Evolutionary conservation across 2,113 vertebrate species (phyloP).

Genomic region (Procapra przewalskii): DNA sequence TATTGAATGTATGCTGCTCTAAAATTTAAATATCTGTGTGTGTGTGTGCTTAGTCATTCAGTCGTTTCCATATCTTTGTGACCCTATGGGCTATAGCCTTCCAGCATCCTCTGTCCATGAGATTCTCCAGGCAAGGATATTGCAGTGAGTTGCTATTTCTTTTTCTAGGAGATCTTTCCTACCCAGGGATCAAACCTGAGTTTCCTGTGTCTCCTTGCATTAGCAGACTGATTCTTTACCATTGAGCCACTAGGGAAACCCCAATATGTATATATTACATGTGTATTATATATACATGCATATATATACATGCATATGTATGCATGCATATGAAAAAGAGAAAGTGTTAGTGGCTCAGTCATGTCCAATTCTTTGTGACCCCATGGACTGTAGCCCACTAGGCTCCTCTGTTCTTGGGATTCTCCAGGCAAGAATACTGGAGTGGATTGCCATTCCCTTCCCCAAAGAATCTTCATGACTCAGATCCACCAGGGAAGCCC

Average conservation of each 20-base stretch:
- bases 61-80: not conserved
- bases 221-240: not conserved
- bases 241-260: not conserved
- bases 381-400: not conserved
- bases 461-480: not conserved
- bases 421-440: not conserved
- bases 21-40: not conserved
- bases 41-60: not conserved
- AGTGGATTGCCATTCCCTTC: not conserved
- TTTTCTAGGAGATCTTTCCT: not conserved
- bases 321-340: not conserved
- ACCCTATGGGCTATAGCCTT: not conserved
- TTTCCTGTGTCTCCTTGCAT: not conserved
- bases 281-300: not conserved
- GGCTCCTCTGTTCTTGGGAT: not conserved
- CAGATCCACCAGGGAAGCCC: not conserved
- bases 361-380: not conserved
- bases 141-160: not conserved
- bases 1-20: not conserved
- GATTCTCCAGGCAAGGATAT: not conserved
- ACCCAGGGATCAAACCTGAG: not conserved
- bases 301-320: too few species aligned
- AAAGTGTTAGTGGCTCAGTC: not conserved
- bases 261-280: not conserved
- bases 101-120: not conserved